Evolutionary conservation across 92 coral and sea anemone genomes (phyloP).

Genomic region (Parazoanthus atlanticus): DNA sequence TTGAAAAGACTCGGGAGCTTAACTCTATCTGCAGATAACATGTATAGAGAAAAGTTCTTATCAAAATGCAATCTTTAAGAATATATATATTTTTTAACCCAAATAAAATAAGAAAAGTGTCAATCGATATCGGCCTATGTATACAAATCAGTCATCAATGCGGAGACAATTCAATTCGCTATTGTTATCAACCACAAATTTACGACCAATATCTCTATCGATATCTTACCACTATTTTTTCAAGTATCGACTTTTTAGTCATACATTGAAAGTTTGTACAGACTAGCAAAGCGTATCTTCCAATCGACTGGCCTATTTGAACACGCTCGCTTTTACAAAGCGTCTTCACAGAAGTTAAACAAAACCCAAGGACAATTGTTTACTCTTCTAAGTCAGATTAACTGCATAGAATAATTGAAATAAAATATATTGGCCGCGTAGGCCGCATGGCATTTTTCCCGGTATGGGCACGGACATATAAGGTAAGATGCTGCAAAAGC

Average conservation of each 20-base stretch:
- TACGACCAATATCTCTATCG: not conserved
- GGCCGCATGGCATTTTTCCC: conserved; percentile 15
- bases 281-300: too few relatives aligned
- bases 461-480: conserved; percentile 5
- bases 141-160: not conserved
- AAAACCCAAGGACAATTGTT: not conserved
- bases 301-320: too few relatives aligned
- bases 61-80: not conserved
- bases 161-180: not conserved
- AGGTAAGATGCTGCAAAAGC: not conserved
- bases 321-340: not conserved
- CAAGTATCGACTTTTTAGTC: not conserved
- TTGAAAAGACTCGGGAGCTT: not conserved
- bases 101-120: not conserved
- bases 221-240: not conserved
- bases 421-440: not conserved
- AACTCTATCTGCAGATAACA: too few relatives aligned
- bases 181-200: not conserved
- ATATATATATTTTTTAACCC: too few relatives aligned
- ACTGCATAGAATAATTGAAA: conserved; percentile 10
- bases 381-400: not conserved
- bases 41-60: not conserved
- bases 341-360: not conserved
- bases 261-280: not conserved
- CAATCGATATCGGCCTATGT: not conserved